Evolutionary conservation across 2,797 vertebrate species (phyloP).

Genomic region (Bradypodion ventrale): DNA sequence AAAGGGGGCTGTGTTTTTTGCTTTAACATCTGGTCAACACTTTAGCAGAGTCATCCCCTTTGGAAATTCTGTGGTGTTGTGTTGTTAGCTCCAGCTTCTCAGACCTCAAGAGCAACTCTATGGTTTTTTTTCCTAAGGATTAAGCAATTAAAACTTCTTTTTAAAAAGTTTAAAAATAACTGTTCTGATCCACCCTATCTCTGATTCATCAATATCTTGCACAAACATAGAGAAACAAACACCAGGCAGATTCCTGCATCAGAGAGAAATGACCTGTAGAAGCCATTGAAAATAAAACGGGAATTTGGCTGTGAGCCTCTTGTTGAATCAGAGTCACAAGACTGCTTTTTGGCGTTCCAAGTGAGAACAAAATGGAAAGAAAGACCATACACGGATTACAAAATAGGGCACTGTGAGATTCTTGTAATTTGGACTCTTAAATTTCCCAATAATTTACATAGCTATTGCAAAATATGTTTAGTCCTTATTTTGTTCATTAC

Average conservation of each 20-base stretch:
- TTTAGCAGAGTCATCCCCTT: slow-evolving; percentile 17
- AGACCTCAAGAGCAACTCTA: background rate
- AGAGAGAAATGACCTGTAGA: slow-evolving; percentile 1
- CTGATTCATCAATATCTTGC: slow-evolving; percentile 12
- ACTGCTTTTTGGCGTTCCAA: slow-evolving; percentile 34
- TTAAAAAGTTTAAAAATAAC: background rate
- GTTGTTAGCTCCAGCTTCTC: background rate
- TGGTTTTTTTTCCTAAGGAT: background rate
- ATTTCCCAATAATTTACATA: background rate
- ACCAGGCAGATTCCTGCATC: slow-evolving; percentile 1
- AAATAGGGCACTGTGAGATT: background rate
- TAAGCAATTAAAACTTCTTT: background rate
- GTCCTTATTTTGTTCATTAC: background rate
- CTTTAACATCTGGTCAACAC: slow-evolving; percentile 26
- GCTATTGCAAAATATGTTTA: background rate
- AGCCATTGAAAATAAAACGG: slow-evolving; percentile 48
- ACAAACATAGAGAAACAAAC: background rate
- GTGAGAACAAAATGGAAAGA: background rate
- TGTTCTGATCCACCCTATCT: background rate
- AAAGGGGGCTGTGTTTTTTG: background rate
- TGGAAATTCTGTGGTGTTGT: background rate
- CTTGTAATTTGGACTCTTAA: background rate
- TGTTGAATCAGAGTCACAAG: slow-evolving; percentile 76
- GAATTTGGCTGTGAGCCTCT: slow-evolving; percentile 54
- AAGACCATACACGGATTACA: background rate